A percentile compares a stretch with the other conserved stretches of the same genome.
Conservation (phyloP, 1,140 invertebrate genomes). For the Drosophila azteca region DNA sequence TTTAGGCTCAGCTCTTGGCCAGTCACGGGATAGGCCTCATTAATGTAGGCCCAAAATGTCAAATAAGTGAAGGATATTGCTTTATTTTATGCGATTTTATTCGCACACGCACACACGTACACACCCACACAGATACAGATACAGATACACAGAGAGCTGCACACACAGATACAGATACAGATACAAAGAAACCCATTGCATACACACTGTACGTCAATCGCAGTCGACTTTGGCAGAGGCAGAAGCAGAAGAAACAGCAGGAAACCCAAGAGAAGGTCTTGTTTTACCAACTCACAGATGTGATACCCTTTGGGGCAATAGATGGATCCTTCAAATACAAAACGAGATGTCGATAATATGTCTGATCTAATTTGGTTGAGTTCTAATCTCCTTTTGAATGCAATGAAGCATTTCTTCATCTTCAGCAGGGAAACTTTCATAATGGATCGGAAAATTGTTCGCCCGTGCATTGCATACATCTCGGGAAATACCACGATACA, state of each 20-base stretch:
- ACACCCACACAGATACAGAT: neutral
- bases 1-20: neutral
- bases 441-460: no score
- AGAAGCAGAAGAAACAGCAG: neutral
- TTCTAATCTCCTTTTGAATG: no score
- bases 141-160: neutral
- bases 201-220: constrained; percentile 35
- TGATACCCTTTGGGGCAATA: no score
- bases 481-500: no score
- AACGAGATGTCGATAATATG: no score
- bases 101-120: constrained; percentile 37
- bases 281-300: no score
- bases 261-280: no score
- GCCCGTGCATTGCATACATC: no score
- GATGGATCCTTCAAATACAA: no score
- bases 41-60: constrained; percentile 64
- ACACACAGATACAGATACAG: constrained; percentile 4
- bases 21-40: constrained; percentile 51
- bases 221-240: constrained; percentile 11
- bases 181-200: constrained; percentile 12
- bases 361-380: no score
- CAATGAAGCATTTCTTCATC: no score
- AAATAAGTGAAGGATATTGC: constrained; percentile 77
- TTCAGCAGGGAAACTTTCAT: no score
- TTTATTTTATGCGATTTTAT: constrained; percentile 74